Conservation (phyloP, 2,797 vertebrate species). For the Lerista edwardsae region DNA sequence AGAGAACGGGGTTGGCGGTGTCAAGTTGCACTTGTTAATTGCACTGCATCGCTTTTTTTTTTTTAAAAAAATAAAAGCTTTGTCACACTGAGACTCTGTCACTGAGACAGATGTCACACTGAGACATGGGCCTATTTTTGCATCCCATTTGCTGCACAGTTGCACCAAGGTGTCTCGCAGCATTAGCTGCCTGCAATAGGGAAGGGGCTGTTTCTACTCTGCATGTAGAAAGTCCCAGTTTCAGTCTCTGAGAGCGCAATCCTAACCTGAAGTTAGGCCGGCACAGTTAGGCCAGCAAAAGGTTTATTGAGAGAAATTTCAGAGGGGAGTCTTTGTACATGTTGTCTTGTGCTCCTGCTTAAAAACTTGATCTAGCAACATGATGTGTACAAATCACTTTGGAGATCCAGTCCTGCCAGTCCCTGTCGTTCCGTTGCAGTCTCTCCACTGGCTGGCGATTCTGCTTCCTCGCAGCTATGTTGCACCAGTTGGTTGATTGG, state of each 20-base stretch:
- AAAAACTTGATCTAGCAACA: no score
- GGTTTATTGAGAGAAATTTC: no score
- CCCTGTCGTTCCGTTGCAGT: not conserved
- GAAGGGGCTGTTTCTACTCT: no score
- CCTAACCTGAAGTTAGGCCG: no score
- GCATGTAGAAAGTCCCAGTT: no score
- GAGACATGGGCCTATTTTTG: no score
- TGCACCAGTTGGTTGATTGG: not conserved
- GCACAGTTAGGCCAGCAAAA: no score
- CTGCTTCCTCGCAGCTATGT: not conserved
- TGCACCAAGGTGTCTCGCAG: not conserved
- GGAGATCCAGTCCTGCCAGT: not conserved
- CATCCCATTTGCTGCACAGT: no score
- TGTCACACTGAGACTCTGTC: not conserved
- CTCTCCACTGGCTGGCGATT: not conserved
- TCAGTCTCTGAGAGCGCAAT: no score
- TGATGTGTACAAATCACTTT: not conserved
- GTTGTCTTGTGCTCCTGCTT: no score
- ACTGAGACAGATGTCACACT: no score
- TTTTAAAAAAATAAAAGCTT: not conserved
- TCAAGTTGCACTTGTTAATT: conserved; percentile 28
- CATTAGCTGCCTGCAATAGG: not conserved
- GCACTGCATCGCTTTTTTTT: conserved; percentile 20
- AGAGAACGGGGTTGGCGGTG: not conserved
- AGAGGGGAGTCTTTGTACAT: no score